Conservation (phyloP, 2,113 vertebrate genomes). For the Pantherophis guttatus region DNA sequence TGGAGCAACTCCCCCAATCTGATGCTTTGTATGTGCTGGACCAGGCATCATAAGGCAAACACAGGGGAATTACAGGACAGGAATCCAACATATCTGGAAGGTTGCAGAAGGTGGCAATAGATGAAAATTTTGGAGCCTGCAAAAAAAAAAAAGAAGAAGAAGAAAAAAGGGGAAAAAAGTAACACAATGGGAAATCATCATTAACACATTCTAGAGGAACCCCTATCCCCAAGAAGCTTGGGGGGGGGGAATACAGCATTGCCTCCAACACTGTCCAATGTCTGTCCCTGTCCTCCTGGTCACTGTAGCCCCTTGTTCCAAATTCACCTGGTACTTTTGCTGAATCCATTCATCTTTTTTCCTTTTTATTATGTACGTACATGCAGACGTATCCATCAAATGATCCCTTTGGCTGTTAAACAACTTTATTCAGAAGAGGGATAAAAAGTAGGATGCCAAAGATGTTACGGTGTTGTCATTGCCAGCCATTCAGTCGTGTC, state of each 20-base stretch:
- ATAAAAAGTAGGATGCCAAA: too few species aligned
- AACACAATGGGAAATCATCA: not conserved
- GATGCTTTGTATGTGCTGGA: not conserved
- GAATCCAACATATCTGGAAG: not conserved
- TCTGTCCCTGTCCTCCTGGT: not conserved
- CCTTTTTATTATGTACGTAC: not conserved
- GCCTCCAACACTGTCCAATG: not conserved
- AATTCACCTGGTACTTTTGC: not conserved
- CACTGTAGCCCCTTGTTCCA: not conserved
- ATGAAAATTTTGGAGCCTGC: not conserved
- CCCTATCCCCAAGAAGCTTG: not conserved
- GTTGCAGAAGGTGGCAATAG: not conserved
- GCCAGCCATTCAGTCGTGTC: too few species aligned
- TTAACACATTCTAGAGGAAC: not conserved
- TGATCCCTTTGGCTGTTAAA: not conserved
- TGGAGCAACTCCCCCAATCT: not conserved
- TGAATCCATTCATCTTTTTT: not conserved
- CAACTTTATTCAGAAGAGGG: too few species aligned
- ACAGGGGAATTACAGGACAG: not conserved
- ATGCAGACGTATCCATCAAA: not conserved
- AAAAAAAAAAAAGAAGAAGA: too few species aligned
- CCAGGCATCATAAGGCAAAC: not conserved
- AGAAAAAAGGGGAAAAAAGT: not conserved
- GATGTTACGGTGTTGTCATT: too few species aligned
- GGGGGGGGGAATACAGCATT: not conserved